Conservation (phyloP, 2,113 vertebrate genomes). For the Gadus chalcogrammus region DNA sequence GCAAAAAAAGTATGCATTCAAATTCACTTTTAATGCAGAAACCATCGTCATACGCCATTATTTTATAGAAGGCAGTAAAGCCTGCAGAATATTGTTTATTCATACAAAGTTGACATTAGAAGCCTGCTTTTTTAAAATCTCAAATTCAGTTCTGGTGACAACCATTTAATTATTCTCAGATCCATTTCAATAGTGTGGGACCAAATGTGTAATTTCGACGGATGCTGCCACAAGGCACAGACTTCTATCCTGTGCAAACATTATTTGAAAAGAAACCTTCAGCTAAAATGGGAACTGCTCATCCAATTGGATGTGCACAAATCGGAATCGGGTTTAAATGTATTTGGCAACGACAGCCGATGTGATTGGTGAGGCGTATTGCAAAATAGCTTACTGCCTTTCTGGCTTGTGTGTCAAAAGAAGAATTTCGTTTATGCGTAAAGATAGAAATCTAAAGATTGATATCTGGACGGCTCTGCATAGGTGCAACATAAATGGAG, state of each 20-base stretch:
- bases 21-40: not conserved
- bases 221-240: constrained; percentile 38
- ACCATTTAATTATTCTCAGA: constrained; percentile 26
- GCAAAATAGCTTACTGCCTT: no score
- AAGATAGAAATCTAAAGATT: no score
- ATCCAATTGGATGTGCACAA: no score
- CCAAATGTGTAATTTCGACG: constrained; percentile 50
- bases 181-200: constrained; percentile 47
- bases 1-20: not conserved
- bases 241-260: constrained; percentile 44
- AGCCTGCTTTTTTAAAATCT: constrained; percentile 17
- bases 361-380: no score
- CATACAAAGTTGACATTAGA: not conserved
- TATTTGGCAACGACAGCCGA: no score
- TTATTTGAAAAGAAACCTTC: no score
- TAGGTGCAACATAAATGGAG: no score
- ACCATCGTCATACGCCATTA: not conserved
- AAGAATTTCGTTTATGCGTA: no score
- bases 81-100: not conserved
- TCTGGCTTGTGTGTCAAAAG: no score
- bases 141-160: constrained; percentile 32
- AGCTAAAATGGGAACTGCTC: no score
- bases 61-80: not conserved
- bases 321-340: no score
- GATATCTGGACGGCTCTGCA: no score